Percentiles rank a stretch among this genome's conserved stretches.
Evolutionary conservation across 2,113 vertebrate species (phyloP).

Genomic region (Sporophila hypoxantha): DNA sequence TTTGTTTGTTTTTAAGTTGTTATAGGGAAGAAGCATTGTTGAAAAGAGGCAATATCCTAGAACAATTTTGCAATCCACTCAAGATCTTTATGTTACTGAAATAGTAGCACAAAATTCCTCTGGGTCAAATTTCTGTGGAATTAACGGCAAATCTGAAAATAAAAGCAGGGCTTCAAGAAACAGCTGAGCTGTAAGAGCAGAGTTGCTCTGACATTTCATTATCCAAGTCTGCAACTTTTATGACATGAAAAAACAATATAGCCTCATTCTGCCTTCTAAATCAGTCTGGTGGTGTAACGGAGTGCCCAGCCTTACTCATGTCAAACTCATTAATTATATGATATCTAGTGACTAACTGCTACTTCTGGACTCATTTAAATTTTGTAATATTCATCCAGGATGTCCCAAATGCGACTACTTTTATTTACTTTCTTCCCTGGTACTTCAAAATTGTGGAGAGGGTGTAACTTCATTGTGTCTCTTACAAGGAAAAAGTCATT

Average conservation of each 20-base stretch:
- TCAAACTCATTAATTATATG: not conserved
- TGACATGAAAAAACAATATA: not conserved
- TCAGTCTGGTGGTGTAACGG: not conserved
- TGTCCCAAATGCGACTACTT: not conserved
- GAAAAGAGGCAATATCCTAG: not conserved
- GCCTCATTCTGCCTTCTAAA: not conserved
- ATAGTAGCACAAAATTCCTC: not conserved
- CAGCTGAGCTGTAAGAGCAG: not conserved
- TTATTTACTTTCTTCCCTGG: not conserved
- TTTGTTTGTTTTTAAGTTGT: constrained; percentile 1
- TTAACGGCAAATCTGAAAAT: not conserved
- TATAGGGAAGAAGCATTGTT: not conserved
- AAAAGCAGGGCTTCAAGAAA: not conserved
- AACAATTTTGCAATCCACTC: constrained; percentile 1
- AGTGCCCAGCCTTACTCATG: not conserved
- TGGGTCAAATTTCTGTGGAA: not conserved
- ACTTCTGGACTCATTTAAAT: not conserved
- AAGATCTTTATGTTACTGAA: not conserved
- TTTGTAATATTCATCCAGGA: not conserved
- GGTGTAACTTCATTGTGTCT: not conserved
- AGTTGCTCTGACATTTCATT: not conserved
- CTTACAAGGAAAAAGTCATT: not conserved
- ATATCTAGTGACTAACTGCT: not conserved
- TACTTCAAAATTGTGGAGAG: not conserved
- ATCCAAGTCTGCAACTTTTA: not conserved